These are phyloP conservation scores for Drosophila heteroneura DNA, from an alignment of 2,888 invertebrate genomes.

Conservation along the genomic window DNA sequence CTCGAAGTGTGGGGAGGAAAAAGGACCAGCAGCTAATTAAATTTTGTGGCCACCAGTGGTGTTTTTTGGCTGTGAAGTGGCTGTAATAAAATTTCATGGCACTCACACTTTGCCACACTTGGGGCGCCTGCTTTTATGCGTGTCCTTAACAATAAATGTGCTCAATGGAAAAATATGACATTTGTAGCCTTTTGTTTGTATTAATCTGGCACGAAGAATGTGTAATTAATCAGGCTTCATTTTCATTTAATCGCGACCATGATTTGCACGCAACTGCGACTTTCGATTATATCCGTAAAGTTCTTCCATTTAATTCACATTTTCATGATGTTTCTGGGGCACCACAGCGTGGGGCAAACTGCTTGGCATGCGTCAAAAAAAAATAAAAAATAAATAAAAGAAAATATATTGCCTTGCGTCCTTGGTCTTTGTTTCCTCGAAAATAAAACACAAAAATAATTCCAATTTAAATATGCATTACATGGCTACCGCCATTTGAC, in stretches of 20 bases:
- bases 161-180: slow-evolving; percentile 65
- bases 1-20: neutral
- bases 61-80: slow-evolving; percentile 35
- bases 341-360: slow-evolving; percentile 39
- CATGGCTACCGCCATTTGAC: slow-evolving; percentile 48
- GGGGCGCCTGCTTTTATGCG: slow-evolving; percentile 21
- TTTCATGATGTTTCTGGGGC: slow-evolving; percentile 34
- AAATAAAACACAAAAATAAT: slow-evolving; percentile 51
- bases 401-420: slow-evolving; percentile 58
- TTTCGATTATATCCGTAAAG: slow-evolving; percentile 19
- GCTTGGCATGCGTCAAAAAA: slow-evolving; percentile 16
- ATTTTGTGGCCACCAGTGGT: slow-evolving; percentile 59
- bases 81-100: slow-evolving; percentile 72
- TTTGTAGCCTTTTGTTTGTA: slow-evolving; percentile 64
- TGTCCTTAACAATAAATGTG: slow-evolving; percentile 53
- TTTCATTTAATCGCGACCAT: slow-evolving; percentile 75
- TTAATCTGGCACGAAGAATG: slow-evolving; percentile 51
- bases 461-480: slow-evolving; percentile 74
- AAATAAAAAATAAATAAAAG: slow-evolving; percentile 53
- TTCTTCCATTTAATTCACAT: slow-evolving; percentile 55
- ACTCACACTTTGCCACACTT: slow-evolving; percentile 5
- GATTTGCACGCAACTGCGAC: slow-evolving; percentile 70
- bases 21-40: slow-evolving; percentile 49
- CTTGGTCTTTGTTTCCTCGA: slow-evolving; percentile 20
- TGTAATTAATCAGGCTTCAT: slow-evolving; percentile 76